phyloP scores from a whole-genome alignment of 2,888 invertebrate genomes.

The Nycteola revayana region DNA sequence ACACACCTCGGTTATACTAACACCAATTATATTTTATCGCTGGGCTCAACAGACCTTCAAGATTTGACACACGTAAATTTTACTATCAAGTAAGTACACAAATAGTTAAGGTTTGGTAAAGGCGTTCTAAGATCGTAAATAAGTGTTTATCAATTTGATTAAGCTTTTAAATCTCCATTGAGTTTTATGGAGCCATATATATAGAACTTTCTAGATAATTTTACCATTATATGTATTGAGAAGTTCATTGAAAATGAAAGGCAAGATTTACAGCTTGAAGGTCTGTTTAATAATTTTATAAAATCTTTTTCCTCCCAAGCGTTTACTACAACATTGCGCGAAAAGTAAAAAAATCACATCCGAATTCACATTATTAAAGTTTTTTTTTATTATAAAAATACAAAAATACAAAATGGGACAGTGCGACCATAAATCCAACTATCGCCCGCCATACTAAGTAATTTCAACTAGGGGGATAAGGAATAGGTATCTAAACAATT shows the following conservation, averaged over 20 bases:
- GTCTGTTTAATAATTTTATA: slow-evolving; percentile 36
- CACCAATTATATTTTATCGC: slow-evolving; percentile 58
- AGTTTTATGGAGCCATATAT: no score
- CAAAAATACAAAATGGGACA: slow-evolving; percentile 82
- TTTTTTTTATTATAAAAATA: slow-evolving; percentile 79
- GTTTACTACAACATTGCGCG: slow-evolving; percentile 66
- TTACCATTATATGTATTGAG: no score
- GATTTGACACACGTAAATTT: slow-evolving; percentile 15
- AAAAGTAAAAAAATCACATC: slow-evolving; percentile 72
- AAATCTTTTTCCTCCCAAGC: slow-evolving; percentile 42
- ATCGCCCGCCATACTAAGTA: slow-evolving; percentile 52
- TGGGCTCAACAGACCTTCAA: slow-evolving; percentile 51
- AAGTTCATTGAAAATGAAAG: no score
- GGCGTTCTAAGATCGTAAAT: no score
- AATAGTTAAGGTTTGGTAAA: no score
- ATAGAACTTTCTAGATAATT: no score
- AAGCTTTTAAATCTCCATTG: no score
- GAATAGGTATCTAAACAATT: slow-evolving; percentile 69
- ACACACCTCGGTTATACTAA: slow-evolving; percentile 70
- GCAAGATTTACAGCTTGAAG: slow-evolving; percentile 33
- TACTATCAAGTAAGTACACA: no score
- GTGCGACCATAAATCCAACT: slow-evolving; percentile 70
- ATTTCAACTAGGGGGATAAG: slow-evolving; percentile 62
- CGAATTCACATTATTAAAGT: slow-evolving; percentile 73
- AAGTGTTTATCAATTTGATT: no score